Conservation (phyloP, 2,797 vertebrate genomes). For the Falco concolor region DNA sequence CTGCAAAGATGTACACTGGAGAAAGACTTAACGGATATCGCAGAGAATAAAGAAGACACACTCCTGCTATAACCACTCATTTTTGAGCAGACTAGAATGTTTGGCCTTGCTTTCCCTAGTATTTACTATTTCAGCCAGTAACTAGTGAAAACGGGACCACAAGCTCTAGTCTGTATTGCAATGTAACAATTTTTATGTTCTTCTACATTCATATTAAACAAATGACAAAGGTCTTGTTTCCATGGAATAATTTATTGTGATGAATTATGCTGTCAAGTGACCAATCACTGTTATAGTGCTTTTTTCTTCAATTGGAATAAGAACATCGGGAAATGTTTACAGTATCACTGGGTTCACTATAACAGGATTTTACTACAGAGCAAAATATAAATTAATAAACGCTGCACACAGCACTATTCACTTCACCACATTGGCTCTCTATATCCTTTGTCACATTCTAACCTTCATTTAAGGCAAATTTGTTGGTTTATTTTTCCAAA, state of each 20-base stretch:
- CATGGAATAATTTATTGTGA: conserved; percentile 39
- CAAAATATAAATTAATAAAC: conserved; percentile 57
- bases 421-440: conserved; percentile 19
- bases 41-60: not conserved
- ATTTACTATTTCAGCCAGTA: not conserved
- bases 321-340: conserved; percentile 33
- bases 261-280: not conserved
- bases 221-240: conserved; percentile 37
- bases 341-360: conserved; percentile 29
- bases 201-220: conserved; percentile 14
- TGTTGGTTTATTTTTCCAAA: conserved; percentile 7
- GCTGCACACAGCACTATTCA: conserved; percentile 23
- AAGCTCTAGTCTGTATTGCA: not conserved
- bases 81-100: not conserved
- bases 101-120: not conserved
- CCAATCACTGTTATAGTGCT: conserved; percentile 30
- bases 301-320: not conserved
- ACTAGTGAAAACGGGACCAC: not conserved
- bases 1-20: not conserved
- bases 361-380: conserved; percentile 48
- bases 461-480: conserved; percentile 74
- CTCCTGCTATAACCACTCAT: not conserved
- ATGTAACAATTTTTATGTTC: not conserved
- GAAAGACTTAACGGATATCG: not conserved
- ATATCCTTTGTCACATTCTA: conserved; percentile 34